These are phyloP conservation scores for Drosophila basisetae DNA, from an alignment of 2,888 invertebrate species.

Conservation along the genomic window DNA sequence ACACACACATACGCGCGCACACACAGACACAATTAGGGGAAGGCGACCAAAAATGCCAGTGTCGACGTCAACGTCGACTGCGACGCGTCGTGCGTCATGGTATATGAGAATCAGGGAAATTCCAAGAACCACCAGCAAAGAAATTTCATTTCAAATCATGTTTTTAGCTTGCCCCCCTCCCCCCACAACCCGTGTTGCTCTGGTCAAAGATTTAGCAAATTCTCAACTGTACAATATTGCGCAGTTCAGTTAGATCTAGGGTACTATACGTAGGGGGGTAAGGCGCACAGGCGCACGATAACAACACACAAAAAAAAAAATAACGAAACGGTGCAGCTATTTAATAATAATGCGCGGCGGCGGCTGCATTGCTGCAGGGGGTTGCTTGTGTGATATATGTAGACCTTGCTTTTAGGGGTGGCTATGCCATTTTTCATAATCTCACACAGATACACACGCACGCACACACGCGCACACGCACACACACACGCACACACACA, in stretches of 20 bases:
- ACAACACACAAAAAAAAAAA: background rate
- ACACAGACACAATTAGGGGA: slow-evolving; percentile 58
- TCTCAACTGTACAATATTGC: slow-evolving; percentile 40
- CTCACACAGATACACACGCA: slow-evolving; percentile 26
- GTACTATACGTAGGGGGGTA: slow-evolving; percentile 2
- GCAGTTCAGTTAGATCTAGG: slow-evolving; percentile 27
- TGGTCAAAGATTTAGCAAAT: slow-evolving; percentile 35
- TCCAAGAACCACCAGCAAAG: slow-evolving; percentile 58
- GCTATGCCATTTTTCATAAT: slow-evolving; percentile 66
- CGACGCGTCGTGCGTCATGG: slow-evolving; percentile 49
- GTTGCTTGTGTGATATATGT: slow-evolving; percentile 30
- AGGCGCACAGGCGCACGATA: slow-evolving; percentile 19
- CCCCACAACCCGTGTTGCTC: background rate
- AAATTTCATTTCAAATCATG: slow-evolving; percentile 59
- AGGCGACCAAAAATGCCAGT: slow-evolving; percentile 56
- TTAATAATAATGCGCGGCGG: slow-evolving; percentile 49
- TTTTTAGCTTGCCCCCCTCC: slow-evolving; percentile 21
- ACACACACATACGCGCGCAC: slow-evolving; percentile 35
- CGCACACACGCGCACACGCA: slow-evolving; percentile 2
- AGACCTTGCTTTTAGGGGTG: slow-evolving; percentile 58
- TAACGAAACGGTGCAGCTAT: slow-evolving; percentile 43
- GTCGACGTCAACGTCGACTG: slow-evolving; percentile 31
- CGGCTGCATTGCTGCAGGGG: slow-evolving; percentile 43
- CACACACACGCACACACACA: slow-evolving; percentile 10
- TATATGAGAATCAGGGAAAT: slow-evolving; percentile 55